These are phyloP conservation scores for Melitaea cinxia DNA, from an alignment of 1,140 invertebrate genomes.

Conservation along the genomic window DNA sequence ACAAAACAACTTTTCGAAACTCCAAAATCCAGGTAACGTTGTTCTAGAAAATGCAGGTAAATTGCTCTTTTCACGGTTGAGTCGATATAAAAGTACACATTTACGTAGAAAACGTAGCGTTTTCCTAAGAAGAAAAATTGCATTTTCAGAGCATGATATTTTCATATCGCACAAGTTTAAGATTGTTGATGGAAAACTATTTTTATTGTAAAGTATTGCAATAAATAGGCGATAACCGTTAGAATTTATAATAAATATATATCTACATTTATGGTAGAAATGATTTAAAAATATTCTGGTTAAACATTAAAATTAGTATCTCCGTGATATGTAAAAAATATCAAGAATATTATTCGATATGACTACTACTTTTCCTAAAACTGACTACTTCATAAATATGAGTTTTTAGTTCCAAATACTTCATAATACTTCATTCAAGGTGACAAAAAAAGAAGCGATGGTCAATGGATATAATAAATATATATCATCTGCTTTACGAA, in stretches of 20 bases:
- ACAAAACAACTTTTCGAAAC: slow-evolving; percentile 17
- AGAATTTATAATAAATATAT: neutral
- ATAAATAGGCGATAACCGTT: neutral
- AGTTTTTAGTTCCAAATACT: too few relatives aligned
- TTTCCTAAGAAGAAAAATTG: slow-evolving; percentile 25
- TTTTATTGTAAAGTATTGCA: neutral
- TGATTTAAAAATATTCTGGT: too few relatives aligned
- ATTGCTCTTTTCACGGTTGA: slow-evolving; percentile 43
- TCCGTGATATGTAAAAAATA: too few relatives aligned
- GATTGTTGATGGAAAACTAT: neutral
- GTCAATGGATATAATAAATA: too few relatives aligned
- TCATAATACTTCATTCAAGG: too few relatives aligned
- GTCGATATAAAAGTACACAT: slow-evolving; percentile 19
- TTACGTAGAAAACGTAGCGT: slow-evolving; percentile 19
- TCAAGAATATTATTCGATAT: too few relatives aligned
- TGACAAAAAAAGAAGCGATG: too few relatives aligned
- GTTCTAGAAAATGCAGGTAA: slow-evolving; percentile 40
- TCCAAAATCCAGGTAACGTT: slow-evolving; percentile 35
- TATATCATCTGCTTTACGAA: too few relatives aligned
- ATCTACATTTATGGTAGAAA: neutral
- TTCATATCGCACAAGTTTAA: slow-evolving; percentile 12
- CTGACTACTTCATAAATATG: too few relatives aligned
- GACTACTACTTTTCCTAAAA: too few relatives aligned
- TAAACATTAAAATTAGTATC: too few relatives aligned
- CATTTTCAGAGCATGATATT: slow-evolving; percentile 18